Base-by-base conservation (phyloP, 1,140 invertebrate genomes). In the Chrysomallon squamiferum region DNA sequence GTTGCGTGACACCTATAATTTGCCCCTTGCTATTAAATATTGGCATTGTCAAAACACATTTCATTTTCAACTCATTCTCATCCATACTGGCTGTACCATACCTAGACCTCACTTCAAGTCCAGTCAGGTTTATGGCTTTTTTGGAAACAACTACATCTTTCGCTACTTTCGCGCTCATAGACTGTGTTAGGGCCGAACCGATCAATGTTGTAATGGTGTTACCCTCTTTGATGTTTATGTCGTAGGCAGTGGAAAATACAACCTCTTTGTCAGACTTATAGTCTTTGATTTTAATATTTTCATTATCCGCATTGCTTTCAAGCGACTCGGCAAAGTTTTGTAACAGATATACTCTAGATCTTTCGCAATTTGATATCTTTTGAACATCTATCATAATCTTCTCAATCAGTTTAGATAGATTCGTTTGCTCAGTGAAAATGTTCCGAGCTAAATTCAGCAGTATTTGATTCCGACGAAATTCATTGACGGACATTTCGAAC, bases 381-480 rank as follows among this genome's bases (percentile, higher is more conserved):
- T 95, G 89, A 0, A 95, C 94, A 85, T 97, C 93, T 0, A 92
- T 92, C 94, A 97, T 97, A 74, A 97, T 97, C 87, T 96, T 96
- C 50, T 93, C 95, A 7, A 97, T 93, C 6, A 97, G 87, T 73
- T 93, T 93, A 81, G 97, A 93, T 68, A 97, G 85, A 81, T 94
- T 95, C 78, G 93, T 95, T 79, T 97, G 93, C 84, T 95, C 93
- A 83, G 94, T 92, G 83, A 95, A 95, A 73, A 95, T 94, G 78
- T 91, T 92, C 71, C 92, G 88, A 0, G 93, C 93, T 73, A 95
- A 85, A 75, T 92, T 92, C 68, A 95, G 86, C 18, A 95, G 88
- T 64, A 95, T 91, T 90, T 92, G 94, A 88, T 97, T 97, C 73
- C 93, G 89, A 71, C 93, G 90, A 80, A 95, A 96, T 80, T 97